These are phyloP conservation scores for Leiothrix lutea DNA, from an alignment of 2,113 vertebrate genomes.

Conservation along the genomic window DNA sequence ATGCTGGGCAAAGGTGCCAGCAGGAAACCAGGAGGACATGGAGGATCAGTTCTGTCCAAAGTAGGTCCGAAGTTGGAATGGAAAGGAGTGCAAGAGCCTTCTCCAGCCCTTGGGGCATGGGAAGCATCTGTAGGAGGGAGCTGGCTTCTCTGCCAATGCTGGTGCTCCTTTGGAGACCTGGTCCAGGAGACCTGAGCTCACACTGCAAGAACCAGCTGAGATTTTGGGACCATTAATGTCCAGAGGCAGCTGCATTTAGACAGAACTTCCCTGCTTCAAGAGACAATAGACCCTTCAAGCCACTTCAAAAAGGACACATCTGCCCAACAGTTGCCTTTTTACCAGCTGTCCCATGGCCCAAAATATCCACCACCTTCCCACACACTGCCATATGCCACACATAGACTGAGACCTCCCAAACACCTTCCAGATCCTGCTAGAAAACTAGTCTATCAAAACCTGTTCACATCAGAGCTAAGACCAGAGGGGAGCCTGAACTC, in stretches of 20 bases:
- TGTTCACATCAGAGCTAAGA: not conserved
- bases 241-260: not conserved
- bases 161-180: not conserved
- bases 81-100: not conserved
- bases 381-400: not conserved
- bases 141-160: not conserved
- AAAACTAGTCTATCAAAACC: not conserved
- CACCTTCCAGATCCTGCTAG: not conserved
- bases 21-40: not conserved
- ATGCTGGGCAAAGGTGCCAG: not conserved
- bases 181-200: not conserved
- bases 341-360: not conserved
- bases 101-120: not conserved
- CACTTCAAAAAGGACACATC: conserved; percentile 21
- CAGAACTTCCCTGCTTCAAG: not conserved
- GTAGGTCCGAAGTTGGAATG: not conserved
- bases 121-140: not conserved
- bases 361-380: not conserved
- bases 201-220: not conserved
- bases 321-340: conserved; percentile 13
- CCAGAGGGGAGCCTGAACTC: not conserved
- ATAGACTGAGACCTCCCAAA: not conserved
- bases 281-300: not conserved
- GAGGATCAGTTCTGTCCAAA: not conserved
- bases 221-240: not conserved